phyloP scores from a whole-genome alignment of 2,797 vertebrate species.

The Sibirionetta formosa region DNA sequence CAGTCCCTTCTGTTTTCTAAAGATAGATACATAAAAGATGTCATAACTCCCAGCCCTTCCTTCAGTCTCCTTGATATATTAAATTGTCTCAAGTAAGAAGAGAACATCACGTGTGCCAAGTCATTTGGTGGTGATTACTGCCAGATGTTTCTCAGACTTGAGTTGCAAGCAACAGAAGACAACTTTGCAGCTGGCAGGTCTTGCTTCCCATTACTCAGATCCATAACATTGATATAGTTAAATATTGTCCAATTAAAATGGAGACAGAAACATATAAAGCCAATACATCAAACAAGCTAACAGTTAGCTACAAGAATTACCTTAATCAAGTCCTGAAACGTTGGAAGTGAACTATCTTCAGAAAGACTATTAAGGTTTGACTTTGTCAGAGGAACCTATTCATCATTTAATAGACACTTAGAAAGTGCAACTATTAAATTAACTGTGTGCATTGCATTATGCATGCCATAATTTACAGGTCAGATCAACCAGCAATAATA shows the following conservation, averaged over 20 bases:
- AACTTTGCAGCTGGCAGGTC: neutral
- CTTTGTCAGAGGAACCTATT: neutral
- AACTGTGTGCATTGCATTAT: neutral
- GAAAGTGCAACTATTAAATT: neutral
- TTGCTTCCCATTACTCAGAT: conserved; percentile 21
- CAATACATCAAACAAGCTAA: conserved; percentile 12
- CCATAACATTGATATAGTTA: neutral
- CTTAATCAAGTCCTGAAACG: neutral
- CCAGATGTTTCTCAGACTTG: neutral
- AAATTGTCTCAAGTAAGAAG: neutral
- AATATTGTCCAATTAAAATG: neutral
- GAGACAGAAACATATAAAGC: neutral
- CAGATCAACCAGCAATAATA: neutral
- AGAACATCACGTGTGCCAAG: neutral
- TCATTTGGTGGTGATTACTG: neutral
- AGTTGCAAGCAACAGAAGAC: neutral
- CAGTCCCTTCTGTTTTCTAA: neutral
- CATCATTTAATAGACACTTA: conserved; percentile 14
- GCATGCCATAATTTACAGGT: neutral
- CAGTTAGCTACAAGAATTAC: neutral
- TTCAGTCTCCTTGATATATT: neutral
- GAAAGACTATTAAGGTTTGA: neutral
- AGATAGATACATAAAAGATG: neutral
- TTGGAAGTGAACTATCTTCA: neutral
- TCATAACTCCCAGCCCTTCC: neutral